A percentile compares a stretch with the other conserved stretches of the same genome.
Conservation (phyloP, 2,888 invertebrate genomes). For the Conops quadrifasciatus region DNA sequence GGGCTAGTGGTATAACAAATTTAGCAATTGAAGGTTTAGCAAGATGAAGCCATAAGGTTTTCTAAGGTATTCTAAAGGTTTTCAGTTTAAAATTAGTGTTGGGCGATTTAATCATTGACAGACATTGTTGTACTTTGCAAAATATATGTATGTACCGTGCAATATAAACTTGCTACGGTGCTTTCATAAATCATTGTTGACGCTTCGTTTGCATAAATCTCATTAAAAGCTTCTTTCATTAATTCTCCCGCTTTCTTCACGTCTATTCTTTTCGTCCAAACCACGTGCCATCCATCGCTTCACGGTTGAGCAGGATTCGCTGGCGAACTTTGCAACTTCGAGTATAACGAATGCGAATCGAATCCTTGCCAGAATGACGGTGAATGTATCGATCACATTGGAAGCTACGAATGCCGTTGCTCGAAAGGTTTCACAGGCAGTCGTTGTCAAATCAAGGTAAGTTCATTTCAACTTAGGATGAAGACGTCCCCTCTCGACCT, state of each 20-base stretch:
- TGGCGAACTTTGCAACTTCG: slow-evolving; percentile 76
- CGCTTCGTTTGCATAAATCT: slow-evolving; percentile 61
- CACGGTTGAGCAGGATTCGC: slow-evolving; percentile 66
- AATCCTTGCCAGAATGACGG: slow-evolving; percentile 79
- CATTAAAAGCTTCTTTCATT: slow-evolving; percentile 47
- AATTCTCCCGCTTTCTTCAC: slow-evolving; percentile 34
- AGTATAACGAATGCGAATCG: slow-evolving; percentile 80
- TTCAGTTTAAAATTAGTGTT: no score
- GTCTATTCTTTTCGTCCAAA: neutral
- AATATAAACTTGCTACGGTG: no score
- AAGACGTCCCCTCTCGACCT: neutral
- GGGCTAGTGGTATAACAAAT: no score
- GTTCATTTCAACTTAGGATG: no score
- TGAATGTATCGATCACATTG: slow-evolving; percentile 78
- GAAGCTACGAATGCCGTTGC: slow-evolving; percentile 74
- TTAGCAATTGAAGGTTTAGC: no score
- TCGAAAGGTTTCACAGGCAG: slow-evolving; percentile 76
- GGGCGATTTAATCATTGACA: no score
- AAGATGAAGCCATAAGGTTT: no score
- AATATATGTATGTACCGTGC: no score
- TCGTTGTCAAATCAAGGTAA: slow-evolving; percentile 77
- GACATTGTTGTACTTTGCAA: no score
- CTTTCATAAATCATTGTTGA: slow-evolving; percentile 57
- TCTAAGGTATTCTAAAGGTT: no score
- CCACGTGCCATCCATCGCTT: neutral